Evolutionary conservation across 2,797 vertebrate genomes (phyloP).

Genomic region (Myripristis jacobus): DNA sequence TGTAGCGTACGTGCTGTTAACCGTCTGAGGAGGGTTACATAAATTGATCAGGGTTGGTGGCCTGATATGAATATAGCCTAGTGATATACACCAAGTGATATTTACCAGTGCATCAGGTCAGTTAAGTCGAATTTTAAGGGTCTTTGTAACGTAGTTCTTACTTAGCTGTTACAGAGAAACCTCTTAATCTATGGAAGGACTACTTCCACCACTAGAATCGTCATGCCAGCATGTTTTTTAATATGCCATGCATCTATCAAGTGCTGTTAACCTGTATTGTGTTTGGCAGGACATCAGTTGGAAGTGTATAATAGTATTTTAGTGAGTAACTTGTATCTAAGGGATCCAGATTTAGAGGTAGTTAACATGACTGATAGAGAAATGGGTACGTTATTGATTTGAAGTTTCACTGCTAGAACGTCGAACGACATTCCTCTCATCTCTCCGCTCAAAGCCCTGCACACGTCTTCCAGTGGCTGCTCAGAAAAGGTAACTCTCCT

Average conservation of each 20-base stretch:
- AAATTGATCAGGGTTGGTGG: neutral
- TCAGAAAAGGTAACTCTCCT: neutral
- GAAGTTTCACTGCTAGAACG: conserved; percentile 17
- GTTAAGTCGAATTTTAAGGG: neutral
- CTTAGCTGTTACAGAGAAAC: conserved; percentile 23
- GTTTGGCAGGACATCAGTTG: conserved; percentile 24
- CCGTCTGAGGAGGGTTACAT: conserved; percentile 31
- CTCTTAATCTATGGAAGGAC: conserved; percentile 6
- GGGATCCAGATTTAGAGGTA: conserved; percentile 67
- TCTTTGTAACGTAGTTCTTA: neutral
- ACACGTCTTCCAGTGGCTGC: conserved; percentile 12
- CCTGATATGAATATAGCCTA: neutral
- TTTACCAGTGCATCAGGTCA: neutral
- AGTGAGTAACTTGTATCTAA: conserved; percentile 48
- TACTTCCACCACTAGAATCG: conserved; percentile 6
- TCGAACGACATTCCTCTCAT: conserved; percentile 28
- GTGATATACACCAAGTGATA: neutral
- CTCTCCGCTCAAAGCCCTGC: conserved; percentile 7
- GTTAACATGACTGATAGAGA: conserved; percentile 3
- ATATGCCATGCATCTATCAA: conserved; percentile 28
- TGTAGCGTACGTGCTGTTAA: conserved; percentile 69
- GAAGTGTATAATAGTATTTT: conserved; percentile 18
- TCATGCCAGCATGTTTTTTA: conserved; percentile 44
- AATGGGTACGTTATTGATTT: conserved; percentile 11
- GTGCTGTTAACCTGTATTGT: conserved; percentile 36